Percentiles rank a stretch among this genome's conserved stretches.
These are phyloP conservation scores for Bradynema listronoti DNA, from an alignment of 1,140 invertebrate genomes.

Conservation along the genomic window DNA sequence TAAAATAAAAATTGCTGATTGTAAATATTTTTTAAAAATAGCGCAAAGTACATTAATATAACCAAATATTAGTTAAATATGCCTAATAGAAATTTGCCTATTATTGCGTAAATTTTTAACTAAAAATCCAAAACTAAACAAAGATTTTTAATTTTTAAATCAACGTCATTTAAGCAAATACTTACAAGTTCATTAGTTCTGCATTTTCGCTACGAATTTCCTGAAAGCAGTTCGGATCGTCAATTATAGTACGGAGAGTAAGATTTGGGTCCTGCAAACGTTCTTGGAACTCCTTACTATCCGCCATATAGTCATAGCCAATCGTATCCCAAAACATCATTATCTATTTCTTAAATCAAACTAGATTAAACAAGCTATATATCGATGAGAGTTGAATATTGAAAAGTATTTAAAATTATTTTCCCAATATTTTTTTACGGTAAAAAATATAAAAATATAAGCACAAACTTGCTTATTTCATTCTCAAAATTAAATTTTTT, in stretches of 20 bases:
- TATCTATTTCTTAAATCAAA: no score
- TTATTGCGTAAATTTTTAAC: background rate
- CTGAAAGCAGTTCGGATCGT: conserved; percentile 26
- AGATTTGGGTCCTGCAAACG: conserved; percentile 9
- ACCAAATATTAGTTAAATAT: background rate
- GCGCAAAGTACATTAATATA: background rate
- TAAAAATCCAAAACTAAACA: background rate
- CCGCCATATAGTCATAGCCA: conserved; percentile 8
- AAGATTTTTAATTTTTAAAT: background rate
- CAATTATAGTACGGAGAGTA: conserved; percentile 14
- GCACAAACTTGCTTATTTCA: no score
- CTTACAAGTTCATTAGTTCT: conserved; percentile 22
- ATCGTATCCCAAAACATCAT: conserved; percentile 31
- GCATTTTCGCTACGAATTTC: conserved; percentile 25
- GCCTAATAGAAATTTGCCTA: background rate
- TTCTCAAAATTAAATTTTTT: no score
- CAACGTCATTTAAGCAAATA: background rate
- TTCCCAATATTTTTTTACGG: no score
- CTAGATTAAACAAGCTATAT: no score
- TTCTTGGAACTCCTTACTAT: conserved; percentile 17
- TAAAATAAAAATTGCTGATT: conserved; percentile 1
- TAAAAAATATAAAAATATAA: no score
- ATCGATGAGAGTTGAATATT: no score
- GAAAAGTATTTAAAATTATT: no score
- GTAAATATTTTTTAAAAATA: background rate